Evolutionary conservation across 2,888 invertebrate species (phyloP).

Genomic region (Ceramica pisi): DNA sequence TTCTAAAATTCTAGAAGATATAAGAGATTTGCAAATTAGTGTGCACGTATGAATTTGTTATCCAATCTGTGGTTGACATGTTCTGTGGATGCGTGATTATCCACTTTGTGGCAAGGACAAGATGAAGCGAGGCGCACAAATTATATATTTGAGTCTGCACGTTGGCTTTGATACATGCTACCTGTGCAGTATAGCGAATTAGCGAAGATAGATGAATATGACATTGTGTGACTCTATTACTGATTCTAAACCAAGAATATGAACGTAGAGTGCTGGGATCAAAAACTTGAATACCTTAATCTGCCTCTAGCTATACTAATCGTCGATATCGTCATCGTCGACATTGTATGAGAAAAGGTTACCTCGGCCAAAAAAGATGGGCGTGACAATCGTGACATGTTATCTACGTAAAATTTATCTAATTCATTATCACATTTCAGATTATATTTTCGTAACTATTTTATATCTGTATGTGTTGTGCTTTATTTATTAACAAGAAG

Average conservation of each 20-base stretch:
- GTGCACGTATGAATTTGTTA: constrained; percentile 82
- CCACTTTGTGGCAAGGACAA: constrained; percentile 86
- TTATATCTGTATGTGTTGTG: neutral
- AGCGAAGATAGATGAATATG: constrained; percentile 36
- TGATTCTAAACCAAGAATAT: neutral
- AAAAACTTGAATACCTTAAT: neutral
- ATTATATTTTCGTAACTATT: constrained; percentile 9
- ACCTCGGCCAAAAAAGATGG: constrained; percentile 12
- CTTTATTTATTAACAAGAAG: too few species aligned
- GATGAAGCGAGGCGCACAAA: constrained; percentile 68
- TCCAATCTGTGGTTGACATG: constrained; percentile 82
- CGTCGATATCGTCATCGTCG: neutral
- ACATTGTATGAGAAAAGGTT: neutral
- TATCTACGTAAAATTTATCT: constrained; percentile 20
- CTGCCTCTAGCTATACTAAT: constrained; percentile 4
- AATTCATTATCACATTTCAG: constrained; percentile 10
- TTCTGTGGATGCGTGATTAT: constrained; percentile 86
- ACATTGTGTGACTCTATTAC: constrained; percentile 31
- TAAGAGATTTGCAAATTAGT: constrained; percentile 75
- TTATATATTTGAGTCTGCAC: constrained; percentile 67
- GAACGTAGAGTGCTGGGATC: neutral
- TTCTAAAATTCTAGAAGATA: constrained; percentile 59
- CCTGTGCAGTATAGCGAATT: constrained; percentile 12
- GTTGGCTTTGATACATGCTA: constrained; percentile 36
- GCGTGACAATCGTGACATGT: constrained; percentile 6